Base-by-base conservation (phyloP, 1,140 invertebrate genomes). In the Drosophila nasuta region DNA sequence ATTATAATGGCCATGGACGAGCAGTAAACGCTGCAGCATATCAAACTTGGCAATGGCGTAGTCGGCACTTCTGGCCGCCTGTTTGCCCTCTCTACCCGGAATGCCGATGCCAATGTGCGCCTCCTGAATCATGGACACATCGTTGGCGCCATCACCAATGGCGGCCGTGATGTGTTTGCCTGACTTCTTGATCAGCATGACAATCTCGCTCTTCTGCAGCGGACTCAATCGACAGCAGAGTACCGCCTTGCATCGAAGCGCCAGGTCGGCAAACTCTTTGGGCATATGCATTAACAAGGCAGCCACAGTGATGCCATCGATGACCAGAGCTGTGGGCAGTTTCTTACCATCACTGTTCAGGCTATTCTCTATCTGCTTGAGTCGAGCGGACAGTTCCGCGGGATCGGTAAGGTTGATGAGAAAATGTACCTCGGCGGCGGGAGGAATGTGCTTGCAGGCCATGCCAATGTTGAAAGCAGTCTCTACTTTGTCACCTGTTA, bases 81-180 rank as follows among this genome's bases (percentile, higher is more conserved):
- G 96, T 30, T 96, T 94, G 1, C 96, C 96, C 86, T 97, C 96
- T 65, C 95, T 95, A 0, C 96, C 96, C 82, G 96, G 94, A 51
- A 97, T 95, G 1, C 96, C 96, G 33, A 96, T 93, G 49, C 96
- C 96, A 7, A 96, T 95, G 63, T 96, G 95, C 0, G 96, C 95
- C 92, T 96, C 96, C 74, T 96, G 96, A 87, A 97, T 96, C 96
- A 97, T 97, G 0, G 96, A 96, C 6, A 97, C 96, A 83, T 97
- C 96, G 85, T 97, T 97, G 7, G 96, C 96, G 0, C 96, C 96
- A 82, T 97, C 96, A 0, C 96, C 96, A 41, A 97, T 95, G 0
- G 96, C 96, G 0, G 96, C 96, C 0, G 96, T 96, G 0, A 96
- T 96, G 3, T 88, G 89, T 4, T 75, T 80, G 5, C 85, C 87